Conservation (phyloP, 1,140 invertebrate species). For the Eupristina koningsbergeri region DNA sequence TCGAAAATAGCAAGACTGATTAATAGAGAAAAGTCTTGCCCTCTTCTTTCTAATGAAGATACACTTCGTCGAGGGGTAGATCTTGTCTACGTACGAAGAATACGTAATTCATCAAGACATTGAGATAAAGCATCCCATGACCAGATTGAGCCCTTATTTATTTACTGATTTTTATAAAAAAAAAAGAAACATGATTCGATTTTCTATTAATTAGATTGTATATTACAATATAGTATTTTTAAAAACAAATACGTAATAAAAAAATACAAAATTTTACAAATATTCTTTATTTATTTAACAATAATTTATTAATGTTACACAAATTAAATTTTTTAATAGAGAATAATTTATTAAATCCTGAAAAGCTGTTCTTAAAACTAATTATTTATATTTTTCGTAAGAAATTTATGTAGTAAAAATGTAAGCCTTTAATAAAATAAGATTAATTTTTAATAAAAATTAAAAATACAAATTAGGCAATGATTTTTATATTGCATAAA, state of each 20-base stretch:
- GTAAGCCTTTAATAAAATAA: too few species aligned
- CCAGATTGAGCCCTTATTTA: constrained; percentile 40
- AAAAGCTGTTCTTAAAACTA: too few species aligned
- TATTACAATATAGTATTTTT: too few species aligned
- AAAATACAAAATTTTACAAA: too few species aligned
- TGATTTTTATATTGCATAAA: background rate
- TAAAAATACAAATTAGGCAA: background rate
- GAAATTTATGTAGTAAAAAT: too few species aligned
- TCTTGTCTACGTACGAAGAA: constrained; percentile 67
- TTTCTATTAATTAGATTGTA: too few species aligned
- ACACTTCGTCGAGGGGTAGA: constrained; percentile 71
- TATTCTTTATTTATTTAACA: too few species aligned
- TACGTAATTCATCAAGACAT: constrained; percentile 66
- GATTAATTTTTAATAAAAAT: background rate
- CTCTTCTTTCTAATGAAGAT: constrained; percentile 72
- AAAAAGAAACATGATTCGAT: background rate
- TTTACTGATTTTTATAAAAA: constrained; percentile 2
- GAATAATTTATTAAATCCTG: too few species aligned
- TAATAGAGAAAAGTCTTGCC: constrained; percentile 64
- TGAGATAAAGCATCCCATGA: background rate
- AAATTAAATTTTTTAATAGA: too few species aligned
- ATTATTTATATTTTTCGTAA: too few species aligned
- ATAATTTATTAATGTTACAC: too few species aligned
- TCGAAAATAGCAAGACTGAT: constrained; percentile 60
- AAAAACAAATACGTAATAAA: too few species aligned